These are phyloP conservation scores for Epicauta chinensis DNA, from an alignment of 1,140 invertebrate species.

Conservation along the genomic window DNA sequence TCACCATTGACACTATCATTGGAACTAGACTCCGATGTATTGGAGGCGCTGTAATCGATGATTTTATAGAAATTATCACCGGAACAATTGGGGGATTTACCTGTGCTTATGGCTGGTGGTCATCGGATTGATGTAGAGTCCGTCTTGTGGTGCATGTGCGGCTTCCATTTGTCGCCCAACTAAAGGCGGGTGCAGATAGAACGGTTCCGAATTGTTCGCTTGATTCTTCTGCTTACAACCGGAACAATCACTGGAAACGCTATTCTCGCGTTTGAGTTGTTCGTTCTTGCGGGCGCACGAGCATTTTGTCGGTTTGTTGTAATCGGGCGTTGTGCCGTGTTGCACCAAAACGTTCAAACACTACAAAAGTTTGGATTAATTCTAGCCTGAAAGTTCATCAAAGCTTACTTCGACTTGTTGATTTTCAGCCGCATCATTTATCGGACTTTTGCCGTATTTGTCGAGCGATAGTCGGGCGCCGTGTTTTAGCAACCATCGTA, in stretches of 20 bases:
- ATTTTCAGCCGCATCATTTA: conserved; percentile 84
- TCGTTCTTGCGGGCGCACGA: conserved; percentile 33
- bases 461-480: conserved; percentile 72
- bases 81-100: conserved; percentile 24
- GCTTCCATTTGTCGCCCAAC: conserved; percentile 39
- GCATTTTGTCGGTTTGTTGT: conserved; percentile 38
- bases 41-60: conserved; percentile 28
- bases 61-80: too few species aligned
- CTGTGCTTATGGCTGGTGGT: conserved; percentile 44
- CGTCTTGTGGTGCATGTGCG: conserved; percentile 60
- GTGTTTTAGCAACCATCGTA: conserved; percentile 75
- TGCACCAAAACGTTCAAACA: conserved; percentile 71
- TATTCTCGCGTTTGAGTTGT: conserved; percentile 29
- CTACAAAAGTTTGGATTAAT: conserved; percentile 43
- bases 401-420: conserved; percentile 80
- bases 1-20: conserved; percentile 46
- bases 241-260: conserved; percentile 33
- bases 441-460: conserved; percentile 78
- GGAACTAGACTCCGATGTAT: conserved; percentile 25
- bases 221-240: conserved; percentile 27
- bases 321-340: conserved; percentile 60
- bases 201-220: conserved; percentile 51
- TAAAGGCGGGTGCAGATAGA: conserved; percentile 64
- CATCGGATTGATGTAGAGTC: conserved; percentile 77
- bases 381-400: not conserved